A percentile compares a stretch with the other conserved stretches of the same genome.
Conservation (phyloP, 2,113 vertebrate genomes). For the Papio anubis region DNA sequence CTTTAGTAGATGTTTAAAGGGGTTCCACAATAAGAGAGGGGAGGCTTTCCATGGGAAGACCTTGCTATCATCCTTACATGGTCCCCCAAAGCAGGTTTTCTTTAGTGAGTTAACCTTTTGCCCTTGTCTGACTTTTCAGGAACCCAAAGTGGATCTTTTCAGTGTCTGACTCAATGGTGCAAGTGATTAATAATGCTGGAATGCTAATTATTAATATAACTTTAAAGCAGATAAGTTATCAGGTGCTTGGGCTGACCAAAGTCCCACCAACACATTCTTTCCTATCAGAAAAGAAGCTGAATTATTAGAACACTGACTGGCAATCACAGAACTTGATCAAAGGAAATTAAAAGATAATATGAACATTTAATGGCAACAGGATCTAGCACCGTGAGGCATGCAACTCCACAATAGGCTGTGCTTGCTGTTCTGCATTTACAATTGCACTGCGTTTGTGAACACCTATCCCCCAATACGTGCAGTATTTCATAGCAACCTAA, state of each 20-base stretch:
- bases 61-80: neutral
- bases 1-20: neutral
- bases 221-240: neutral
- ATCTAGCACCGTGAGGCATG: neutral
- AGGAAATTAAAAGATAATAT: neutral
- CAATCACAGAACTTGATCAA: neutral
- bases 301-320: neutral
- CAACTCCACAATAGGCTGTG: too few relatives aligned
- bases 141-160: neutral
- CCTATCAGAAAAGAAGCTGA: neutral
- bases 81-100: neutral
- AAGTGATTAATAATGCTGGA: slow-evolving; percentile 4
- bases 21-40: neutral
- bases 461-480: too few relatives aligned
- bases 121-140: neutral
- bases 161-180: neutral
- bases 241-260: neutral
- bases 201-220: neutral
- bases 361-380: neutral
- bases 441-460: neutral
- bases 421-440: neutral
- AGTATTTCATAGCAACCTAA: neutral
- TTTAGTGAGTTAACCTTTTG: slow-evolving; percentile 1
- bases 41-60: neutral
- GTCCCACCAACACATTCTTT: neutral